These are phyloP conservation scores for Drosophila seclusa DNA, from an alignment of 2,888 invertebrate species.

Conservation along the genomic window DNA sequence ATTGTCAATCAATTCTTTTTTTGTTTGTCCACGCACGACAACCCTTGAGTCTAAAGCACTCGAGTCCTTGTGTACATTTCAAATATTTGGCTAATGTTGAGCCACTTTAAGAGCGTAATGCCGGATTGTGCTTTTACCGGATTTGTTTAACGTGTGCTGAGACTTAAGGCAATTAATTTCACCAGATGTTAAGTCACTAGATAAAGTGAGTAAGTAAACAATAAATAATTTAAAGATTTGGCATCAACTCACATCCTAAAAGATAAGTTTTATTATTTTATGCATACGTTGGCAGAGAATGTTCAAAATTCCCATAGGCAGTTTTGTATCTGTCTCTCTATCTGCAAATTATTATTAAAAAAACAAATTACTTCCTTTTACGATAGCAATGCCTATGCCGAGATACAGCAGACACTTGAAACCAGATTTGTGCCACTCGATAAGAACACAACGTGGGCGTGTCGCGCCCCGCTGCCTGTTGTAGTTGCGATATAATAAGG, in stretches of 20 bases:
- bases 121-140: slow-evolving; percentile 7
- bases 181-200: not conserved
- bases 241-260: not conserved
- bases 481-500: slow-evolving; percentile 41
- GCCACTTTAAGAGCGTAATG: slow-evolving; percentile 9
- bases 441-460: slow-evolving; percentile 52
- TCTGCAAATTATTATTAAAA: not conserved
- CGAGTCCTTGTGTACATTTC: slow-evolving; percentile 2
- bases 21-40: slow-evolving; percentile 24
- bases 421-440: slow-evolving; percentile 62
- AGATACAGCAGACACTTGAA: slow-evolving; percentile 15
- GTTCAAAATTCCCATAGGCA: not conserved
- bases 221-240: not conserved
- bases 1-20: slow-evolving; percentile 63
- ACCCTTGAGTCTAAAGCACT: slow-evolving; percentile 5
- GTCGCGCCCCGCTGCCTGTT: not conserved
- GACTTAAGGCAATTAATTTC: not conserved
- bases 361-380: not conserved
- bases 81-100: slow-evolving; percentile 24
- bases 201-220: not conserved
- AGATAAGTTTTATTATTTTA: not conserved
- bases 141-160: slow-evolving; percentile 1
- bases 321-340: not conserved
- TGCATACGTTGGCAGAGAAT: not conserved
- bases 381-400: not conserved